These are phyloP conservation scores for Oriolus oriolus DNA, from an alignment of 2,113 vertebrate species.

Conservation along the genomic window DNA sequence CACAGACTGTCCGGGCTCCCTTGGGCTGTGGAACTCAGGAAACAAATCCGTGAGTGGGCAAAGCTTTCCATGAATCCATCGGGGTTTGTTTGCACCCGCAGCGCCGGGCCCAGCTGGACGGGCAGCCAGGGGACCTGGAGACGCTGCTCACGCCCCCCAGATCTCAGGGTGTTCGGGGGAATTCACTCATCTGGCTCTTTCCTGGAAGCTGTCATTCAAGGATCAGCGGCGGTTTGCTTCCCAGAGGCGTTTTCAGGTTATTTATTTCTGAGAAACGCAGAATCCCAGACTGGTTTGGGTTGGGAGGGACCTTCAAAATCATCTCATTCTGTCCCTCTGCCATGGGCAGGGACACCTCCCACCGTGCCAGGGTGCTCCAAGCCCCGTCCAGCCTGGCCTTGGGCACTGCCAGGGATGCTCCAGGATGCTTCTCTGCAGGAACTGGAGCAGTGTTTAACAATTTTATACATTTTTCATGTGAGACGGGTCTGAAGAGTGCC, in stretches of 20 bases:
- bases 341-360: neutral
- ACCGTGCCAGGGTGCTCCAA: rapidly evolving
- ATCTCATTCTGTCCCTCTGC: no score
- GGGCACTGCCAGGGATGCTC: neutral
- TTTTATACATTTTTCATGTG: neutral
- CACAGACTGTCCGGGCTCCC: neutral
- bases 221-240: neutral
- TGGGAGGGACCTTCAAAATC: neutral
- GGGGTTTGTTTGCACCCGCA: neutral
- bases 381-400: neutral
- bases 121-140: neutral
- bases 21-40: neutral
- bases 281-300: neutral
- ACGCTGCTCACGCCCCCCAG: neutral
- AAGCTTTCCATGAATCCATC: rapidly evolving
- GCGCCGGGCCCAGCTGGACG: neutral
- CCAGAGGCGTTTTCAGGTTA: neutral
- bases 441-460: neutral
- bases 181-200: neutral
- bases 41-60: neutral
- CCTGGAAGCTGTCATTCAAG: neutral
- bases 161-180: neutral
- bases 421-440: neutral
- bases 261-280: neutral
- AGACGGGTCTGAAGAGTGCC: neutral